Base-by-base conservation (phyloP, 2,888 invertebrate genomes). In the Tinea semifulvella region DNA sequence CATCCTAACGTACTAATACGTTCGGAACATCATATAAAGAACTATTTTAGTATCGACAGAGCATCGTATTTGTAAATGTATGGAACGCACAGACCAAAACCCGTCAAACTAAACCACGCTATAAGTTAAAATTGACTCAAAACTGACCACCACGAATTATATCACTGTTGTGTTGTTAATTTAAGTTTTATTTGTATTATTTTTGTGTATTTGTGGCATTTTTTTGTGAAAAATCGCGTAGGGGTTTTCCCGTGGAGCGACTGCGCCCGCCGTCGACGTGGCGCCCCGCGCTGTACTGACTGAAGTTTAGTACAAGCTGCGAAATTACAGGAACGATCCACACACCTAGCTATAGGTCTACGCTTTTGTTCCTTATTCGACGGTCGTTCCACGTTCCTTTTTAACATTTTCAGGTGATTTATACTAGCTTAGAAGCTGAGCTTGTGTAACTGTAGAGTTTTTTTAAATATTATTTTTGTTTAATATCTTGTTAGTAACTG, bases 261-360 rank as follows among this genome's bases (percentile, higher is more conserved):
- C 61, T 63, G 65, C 76, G 73, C 68, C 68, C 66, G 63, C 75
- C 74, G 65, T 55, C 66, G 59, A 67, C 60, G 66, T 72, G 77
- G 76, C 77, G 79, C 76, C 76, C 61, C 74, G 66, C 60, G 65
- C 74, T 74, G 71, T 73, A 79, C 79, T 79, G 77, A 56, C 79
- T 38, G 38, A 38, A 38, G 19, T 13, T 16, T 13, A 35, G 35
- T 38, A 40, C 17, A 40, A 36, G 36, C 36, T 36, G 18, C 25
- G 31, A 11, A 22, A 22, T 40, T 40, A 40, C 40, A 40, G 40
- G 40, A 20, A 22, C n/a, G 18, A 6, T 36, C 17, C 3, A 36
- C 36, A 2, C 36, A 18, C 36, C 36, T 36, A 36, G 36, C 18
- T 36, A 18, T 16, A 36, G 17, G 18, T 36, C 16, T 16, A 22